These are phyloP conservation scores for Crepidodera aurea DNA, from an alignment of 2,888 invertebrate genomes.

Conservation along the genomic window DNA sequence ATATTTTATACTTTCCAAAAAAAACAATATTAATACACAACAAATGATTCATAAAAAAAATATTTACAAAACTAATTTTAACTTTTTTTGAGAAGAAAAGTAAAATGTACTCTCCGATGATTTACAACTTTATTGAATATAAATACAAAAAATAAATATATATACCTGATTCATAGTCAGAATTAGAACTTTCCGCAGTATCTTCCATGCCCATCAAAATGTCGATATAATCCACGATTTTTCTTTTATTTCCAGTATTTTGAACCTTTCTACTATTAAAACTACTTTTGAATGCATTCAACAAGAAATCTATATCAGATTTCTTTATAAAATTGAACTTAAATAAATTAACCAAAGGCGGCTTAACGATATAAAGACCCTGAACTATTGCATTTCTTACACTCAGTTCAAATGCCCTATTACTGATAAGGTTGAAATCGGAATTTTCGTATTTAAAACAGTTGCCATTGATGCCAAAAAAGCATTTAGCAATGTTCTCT, in stretches of 20 bases:
- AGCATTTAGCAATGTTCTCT: constrained; percentile 61
- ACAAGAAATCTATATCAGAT: constrained; percentile 48
- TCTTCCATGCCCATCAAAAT: constrained; percentile 47
- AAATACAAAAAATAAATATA: too few species aligned
- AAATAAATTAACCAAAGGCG: constrained; percentile 44
- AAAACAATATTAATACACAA: too few species aligned
- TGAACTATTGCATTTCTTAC: constrained; percentile 45
- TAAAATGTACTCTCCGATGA: too few species aligned
- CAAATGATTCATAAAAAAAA: too few species aligned
- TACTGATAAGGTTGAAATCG: constrained; percentile 55
- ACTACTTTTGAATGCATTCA: constrained; percentile 46
- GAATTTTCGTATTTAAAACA: constrained; percentile 56
- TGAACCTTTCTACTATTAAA: constrained; percentile 48
- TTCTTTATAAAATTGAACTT: constrained; percentile 48
- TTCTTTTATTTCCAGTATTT: constrained; percentile 40
- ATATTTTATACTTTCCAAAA: too few species aligned
- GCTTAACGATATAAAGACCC: constrained; percentile 47
- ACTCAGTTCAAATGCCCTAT: constrained; percentile 52
- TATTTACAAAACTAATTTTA: too few species aligned
- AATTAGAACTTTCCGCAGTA: too few species aligned
- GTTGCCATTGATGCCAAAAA: constrained; percentile 61
- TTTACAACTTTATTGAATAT: too few species aligned
- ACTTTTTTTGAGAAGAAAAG: too few species aligned
- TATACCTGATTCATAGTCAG: constrained; percentile 15
- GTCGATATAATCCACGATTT: constrained; percentile 67